Evolutionary conservation across 2,113 vertebrate genomes (phyloP).

Genomic region (Indicator maculatus): DNA sequence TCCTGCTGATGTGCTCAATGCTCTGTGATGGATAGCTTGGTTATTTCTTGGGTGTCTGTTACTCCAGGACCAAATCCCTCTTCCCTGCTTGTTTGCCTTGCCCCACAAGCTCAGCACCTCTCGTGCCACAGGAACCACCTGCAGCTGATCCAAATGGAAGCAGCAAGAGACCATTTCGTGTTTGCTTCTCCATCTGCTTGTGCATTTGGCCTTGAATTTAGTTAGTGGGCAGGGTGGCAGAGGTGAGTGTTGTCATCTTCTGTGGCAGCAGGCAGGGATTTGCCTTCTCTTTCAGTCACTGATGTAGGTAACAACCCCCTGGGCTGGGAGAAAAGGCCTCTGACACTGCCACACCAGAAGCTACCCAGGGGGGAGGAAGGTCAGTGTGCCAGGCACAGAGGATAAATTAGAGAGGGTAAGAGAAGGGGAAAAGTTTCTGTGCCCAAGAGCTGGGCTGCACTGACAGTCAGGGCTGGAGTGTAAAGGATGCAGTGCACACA

Average conservation of each 20-base stretch:
- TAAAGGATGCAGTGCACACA: fast-evolving
- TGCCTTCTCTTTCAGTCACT: background rate
- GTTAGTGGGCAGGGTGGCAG: background rate
- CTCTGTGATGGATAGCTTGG: background rate
- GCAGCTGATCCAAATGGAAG: background rate
- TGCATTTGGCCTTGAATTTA: background rate
- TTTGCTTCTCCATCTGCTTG: background rate
- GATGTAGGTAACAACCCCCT: background rate
- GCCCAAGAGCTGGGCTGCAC: background rate
- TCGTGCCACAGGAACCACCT: background rate
- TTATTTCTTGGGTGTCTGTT: background rate
- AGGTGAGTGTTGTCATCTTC: background rate
- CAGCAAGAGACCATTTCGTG: fast-evolving
- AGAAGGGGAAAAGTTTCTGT: background rate
- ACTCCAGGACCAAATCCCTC: background rate
- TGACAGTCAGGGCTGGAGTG: background rate
- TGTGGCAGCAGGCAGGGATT: background rate
- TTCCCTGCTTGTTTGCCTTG: background rate
- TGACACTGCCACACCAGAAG: background rate
- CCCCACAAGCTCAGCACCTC: background rate
- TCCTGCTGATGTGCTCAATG: background rate
- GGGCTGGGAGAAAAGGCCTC: background rate
- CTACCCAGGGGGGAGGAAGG: background rate
- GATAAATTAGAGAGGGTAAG: background rate
- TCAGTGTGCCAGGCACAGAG: background rate